Evolutionary conservation across 1,140 invertebrate species (phyloP).

Genomic region (Euura lappo): DNA sequence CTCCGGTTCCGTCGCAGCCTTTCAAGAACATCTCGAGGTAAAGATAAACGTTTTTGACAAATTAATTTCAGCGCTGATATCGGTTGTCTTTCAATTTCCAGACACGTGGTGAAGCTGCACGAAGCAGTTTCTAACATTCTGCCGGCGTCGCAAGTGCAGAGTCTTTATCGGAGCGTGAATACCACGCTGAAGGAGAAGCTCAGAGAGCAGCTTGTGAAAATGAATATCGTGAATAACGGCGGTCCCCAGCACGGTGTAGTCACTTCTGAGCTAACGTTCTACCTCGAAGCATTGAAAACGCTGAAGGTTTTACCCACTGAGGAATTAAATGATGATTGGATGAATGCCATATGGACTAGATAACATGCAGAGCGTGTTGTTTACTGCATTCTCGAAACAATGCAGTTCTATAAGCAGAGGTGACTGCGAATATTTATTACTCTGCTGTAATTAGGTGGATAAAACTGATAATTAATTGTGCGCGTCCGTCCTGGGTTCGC

Average conservation of each 20-base stretch:
- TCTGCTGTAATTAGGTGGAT: background rate
- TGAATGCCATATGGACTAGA: constrained; percentile 81
- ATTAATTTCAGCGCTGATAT: background rate
- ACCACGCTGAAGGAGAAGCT: constrained; percentile 87
- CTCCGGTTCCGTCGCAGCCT: constrained; percentile 91
- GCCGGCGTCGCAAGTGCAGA: constrained; percentile 72
- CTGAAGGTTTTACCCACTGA: constrained; percentile 80
- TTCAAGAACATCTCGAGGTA: constrained; percentile 87
- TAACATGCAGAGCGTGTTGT: constrained; percentile 63
- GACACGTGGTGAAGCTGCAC: constrained; percentile 90
- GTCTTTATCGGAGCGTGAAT: constrained; percentile 85
- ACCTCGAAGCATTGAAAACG: constrained; percentile 88
- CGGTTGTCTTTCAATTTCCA: constrained; percentile 57
- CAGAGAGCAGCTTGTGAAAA: constrained; percentile 79
- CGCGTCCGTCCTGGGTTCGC: background rate
- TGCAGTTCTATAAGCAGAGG: constrained; percentile 43
- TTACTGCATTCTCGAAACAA: constrained; percentile 53
- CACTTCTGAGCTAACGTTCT: constrained; percentile 94
- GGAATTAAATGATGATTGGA: constrained; percentile 74
- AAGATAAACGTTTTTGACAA: constrained; percentile 18
- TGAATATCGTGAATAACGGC: constrained; percentile 93
- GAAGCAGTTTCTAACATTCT: constrained; percentile 86
- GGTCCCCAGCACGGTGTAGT: constrained; percentile 96
- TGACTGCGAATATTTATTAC: constrained; percentile 32
- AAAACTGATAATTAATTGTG: background rate